Evolutionary conservation across 2,797 vertebrate genomes (phyloP).

Genomic region (Characodon lateralis): DNA sequence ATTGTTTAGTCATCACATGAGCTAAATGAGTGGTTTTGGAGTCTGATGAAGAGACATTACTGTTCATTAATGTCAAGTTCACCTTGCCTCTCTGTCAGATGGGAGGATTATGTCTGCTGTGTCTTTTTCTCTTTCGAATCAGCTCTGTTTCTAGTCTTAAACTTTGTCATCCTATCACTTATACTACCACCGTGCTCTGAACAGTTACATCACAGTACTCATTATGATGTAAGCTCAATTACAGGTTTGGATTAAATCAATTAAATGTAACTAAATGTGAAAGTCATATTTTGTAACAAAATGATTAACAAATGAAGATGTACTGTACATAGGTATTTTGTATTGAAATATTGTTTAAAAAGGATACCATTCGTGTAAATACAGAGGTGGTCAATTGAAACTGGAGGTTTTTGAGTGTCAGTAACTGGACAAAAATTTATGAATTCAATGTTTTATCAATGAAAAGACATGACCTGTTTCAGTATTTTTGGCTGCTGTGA

Average conservation of each 20-base stretch:
- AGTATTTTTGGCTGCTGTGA: conserved; percentile 69
- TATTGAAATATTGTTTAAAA: conserved; percentile 88
- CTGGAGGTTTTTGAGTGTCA: conserved; percentile 56
- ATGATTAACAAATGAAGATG: conserved; percentile 87
- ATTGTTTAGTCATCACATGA: conserved; percentile 59
- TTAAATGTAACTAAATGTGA: conserved; percentile 76
- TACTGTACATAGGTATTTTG: conserved; percentile 95
- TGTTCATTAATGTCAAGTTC: conserved; percentile 73
- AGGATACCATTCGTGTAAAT: conserved; percentile 86
- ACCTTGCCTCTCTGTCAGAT: conserved; percentile 69
- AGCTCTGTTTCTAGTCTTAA: conserved; percentile 29
- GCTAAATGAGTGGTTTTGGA: conserved; percentile 58
- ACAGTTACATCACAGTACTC: conserved; percentile 43
- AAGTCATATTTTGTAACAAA: conserved; percentile 95
- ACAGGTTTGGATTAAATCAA: conserved; percentile 63
- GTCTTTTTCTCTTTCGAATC: conserved; percentile 42
- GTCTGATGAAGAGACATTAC: conserved; percentile 70
- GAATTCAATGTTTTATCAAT: conserved; percentile 70
- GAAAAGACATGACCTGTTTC: conserved; percentile 69
- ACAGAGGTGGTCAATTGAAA: conserved; percentile 74
- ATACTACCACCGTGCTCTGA: conserved; percentile 32
- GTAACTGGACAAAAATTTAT: conserved; percentile 52
- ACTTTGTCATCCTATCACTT: not conserved
- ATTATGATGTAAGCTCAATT: conserved; percentile 56
- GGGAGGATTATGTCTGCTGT: conserved; percentile 53